Base-by-base conservation (phyloP, 2,888 invertebrate species). In the Synergus umbraculus region DNA sequence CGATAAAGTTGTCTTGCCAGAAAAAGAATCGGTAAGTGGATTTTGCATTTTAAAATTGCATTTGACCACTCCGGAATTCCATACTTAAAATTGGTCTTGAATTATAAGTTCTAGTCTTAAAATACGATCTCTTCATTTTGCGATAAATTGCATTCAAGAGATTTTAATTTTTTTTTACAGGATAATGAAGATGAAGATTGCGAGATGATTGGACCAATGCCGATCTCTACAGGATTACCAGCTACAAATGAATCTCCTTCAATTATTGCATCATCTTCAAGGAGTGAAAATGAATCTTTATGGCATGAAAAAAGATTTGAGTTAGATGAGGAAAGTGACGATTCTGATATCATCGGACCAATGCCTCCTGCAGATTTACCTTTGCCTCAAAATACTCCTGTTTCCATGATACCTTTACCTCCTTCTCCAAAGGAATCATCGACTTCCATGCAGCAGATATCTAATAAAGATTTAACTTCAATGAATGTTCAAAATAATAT, bases 271-370 rank as follows among this genome's bases (percentile, higher is more conserved):
- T 41, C 41, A 54, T 58, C n/a, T 18, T 18, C 18, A 18, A 10
- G 18, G 9, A 58, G 9, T 15, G 58, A 13, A 49, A 78, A 66
- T 18, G 22, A 41, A 65, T 37, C 29, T 37, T 12, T 76, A 13
- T 22, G 54, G 76, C 46, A 76, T 12, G 22, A 76, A 18, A 49
- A 67, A 58, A 43, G 65, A 10, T 79, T 81, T 29, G 78, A 82
- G 54, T 79, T 79, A 18, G 43, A 54, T 64, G 63, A 77, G 41
- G 81, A 83, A 22, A 84, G 83, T 73, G 79, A 87, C 58, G 85
- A 87, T 78, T 85, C 84, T 4, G 79, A 85, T 29, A 78, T 85
- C 13, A 87, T 87, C 76, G 89, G 87, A 1, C 87, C 88, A 8
- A 79, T 89, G 29, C 88, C 88, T 64, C 85, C 84, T 60, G 41